Conservation (phyloP, 1,140 invertebrate genomes). For the Callitettix versicolor region DNA sequence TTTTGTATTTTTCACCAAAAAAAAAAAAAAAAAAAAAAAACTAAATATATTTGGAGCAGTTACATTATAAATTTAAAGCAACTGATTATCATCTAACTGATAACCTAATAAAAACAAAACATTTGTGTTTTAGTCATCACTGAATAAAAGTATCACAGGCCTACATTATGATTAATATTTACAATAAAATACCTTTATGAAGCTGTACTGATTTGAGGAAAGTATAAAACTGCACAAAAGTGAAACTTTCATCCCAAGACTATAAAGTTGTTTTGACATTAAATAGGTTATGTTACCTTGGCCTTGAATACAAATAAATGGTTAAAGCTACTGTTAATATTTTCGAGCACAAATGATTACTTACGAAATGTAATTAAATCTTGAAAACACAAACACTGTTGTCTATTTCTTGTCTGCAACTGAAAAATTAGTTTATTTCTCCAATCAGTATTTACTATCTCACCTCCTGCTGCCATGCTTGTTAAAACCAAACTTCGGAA, state of each 20-base stretch:
- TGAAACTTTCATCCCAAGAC: neutral
- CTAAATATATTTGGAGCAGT: no score
- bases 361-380: constrained; percentile 52
- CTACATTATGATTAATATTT: no score
- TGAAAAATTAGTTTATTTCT: constrained; percentile 43
- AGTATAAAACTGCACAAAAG: neutral
- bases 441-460: constrained; percentile 33
- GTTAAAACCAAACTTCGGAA: no score
- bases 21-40: no score
- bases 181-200: neutral
- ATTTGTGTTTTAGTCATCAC: no score
- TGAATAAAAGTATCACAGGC: no score
- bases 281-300: neutral
- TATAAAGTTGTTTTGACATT: neutral
- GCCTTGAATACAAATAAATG: neutral
- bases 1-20: no score
- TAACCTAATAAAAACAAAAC: no score
- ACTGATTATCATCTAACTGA: no score
- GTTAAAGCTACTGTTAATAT: neutral
- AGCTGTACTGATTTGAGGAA: neutral
- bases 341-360: constrained; percentile 18
- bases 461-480: constrained; percentile 2
- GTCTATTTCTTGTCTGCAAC: constrained; percentile 44
- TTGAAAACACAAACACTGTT: constrained; percentile 44
- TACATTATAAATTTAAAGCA: no score